Evolutionary conservation across 1,140 invertebrate genomes (phyloP).

Genomic region (Frieseomelitta varia): DNA sequence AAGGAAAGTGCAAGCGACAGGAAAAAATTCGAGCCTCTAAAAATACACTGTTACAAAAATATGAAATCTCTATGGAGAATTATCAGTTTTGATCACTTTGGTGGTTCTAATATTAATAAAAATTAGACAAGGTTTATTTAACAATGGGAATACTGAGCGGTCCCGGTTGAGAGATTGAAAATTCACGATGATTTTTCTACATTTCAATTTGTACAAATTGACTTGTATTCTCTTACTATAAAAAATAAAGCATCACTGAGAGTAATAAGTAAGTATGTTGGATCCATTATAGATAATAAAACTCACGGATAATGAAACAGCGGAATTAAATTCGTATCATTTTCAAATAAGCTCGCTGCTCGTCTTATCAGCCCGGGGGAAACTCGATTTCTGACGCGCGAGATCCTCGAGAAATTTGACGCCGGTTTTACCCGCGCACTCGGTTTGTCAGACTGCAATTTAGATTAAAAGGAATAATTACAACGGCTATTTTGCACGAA

Average conservation of each 20-base stretch:
- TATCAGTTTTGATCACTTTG: too few relatives aligned
- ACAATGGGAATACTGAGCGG: not conserved
- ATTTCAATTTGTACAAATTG: not conserved
- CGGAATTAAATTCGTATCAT: not conserved
- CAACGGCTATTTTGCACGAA: constrained; percentile 37
- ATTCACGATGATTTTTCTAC: too few relatives aligned
- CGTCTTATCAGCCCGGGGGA: not conserved
- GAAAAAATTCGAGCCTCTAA: too few relatives aligned
- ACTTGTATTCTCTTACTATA: too few relatives aligned
- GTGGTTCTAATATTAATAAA: too few relatives aligned
- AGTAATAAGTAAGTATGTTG: not conserved
- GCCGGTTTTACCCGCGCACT: constrained; percentile 1
- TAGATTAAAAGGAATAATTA: constrained; percentile 51
- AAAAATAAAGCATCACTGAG: not conserved
- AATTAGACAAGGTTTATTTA: not conserved
- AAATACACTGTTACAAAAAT: too few relatives aligned
- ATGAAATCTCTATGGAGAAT: too few relatives aligned
- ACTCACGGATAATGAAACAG: not conserved
- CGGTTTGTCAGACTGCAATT: constrained; percentile 34
- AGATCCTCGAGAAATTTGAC: constrained; percentile 37
- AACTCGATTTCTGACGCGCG: constrained; percentile 14
- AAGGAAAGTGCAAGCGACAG: too few relatives aligned
- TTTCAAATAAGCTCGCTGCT: not conserved
- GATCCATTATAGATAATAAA: not conserved
- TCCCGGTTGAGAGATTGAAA: not conserved